Evolutionary conservation across 2,113 vertebrate species (phyloP).

Genomic region (Amia ocellicauda): DNA sequence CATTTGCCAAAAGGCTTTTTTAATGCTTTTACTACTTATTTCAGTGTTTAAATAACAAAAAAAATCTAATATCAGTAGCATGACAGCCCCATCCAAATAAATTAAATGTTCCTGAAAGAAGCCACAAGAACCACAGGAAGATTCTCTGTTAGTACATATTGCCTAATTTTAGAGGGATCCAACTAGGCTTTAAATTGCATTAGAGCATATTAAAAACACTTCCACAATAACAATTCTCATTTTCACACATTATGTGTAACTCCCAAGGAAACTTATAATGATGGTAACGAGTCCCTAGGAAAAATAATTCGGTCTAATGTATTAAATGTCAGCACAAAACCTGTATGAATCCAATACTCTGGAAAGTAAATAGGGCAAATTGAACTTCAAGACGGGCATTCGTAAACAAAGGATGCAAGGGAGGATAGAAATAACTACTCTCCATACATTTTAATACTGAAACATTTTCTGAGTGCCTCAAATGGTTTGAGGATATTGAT

Average conservation of each 20-base stretch:
- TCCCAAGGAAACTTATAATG: conserved; percentile 8
- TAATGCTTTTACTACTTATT: too few relatives aligned
- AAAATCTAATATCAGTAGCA: too few relatives aligned
- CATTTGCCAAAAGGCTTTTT: too few relatives aligned
- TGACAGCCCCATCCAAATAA: too few relatives aligned
- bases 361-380: conserved; percentile 39
- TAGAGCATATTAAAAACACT: conserved; percentile 8
- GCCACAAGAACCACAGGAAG: too few relatives aligned
- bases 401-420: conserved; percentile 19
- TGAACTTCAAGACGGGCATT: conserved; percentile 7
- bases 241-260: not conserved
- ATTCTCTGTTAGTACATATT: too few relatives aligned
- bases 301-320: conserved; percentile 13
- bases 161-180: too few relatives aligned
- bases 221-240: conserved; percentile 10
- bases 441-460: conserved; percentile 33
- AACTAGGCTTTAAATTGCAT: too few relatives aligned
- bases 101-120: too few relatives aligned
- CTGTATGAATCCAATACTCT: conserved; percentile 13
- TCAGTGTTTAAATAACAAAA: too few relatives aligned
- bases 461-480: conserved; percentile 15
- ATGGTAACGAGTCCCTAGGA: not conserved
- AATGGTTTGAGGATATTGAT: conserved; percentile 31
- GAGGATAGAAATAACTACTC: conserved; percentile 17
- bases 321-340: conserved; percentile 37